Conservation (phyloP, 2,797 vertebrate species). For the Arctocebus calabarensis region DNA sequence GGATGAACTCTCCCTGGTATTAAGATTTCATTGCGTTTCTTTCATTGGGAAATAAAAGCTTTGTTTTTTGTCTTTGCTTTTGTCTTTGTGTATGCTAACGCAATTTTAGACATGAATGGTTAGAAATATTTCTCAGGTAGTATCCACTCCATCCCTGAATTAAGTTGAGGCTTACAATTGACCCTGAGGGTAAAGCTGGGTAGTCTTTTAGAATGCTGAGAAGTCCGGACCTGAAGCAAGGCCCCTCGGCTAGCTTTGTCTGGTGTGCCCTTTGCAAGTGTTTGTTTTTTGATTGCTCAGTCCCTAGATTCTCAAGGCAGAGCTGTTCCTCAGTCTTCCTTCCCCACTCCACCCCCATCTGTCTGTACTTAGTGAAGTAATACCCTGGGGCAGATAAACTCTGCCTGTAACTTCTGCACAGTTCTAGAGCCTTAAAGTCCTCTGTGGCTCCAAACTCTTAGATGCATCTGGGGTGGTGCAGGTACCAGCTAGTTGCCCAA, state of each 20-base stretch:
- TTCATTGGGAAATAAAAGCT: slow-evolving; percentile 49
- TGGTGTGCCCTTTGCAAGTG: not conserved
- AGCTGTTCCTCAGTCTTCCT: not conserved
- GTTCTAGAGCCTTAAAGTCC: not conserved
- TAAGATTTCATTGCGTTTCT: slow-evolving; percentile 65
- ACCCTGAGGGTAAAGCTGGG: slow-evolving; percentile 35
- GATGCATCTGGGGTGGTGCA: no score
- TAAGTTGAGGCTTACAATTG: slow-evolving; percentile 45
- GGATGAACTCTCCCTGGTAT: slow-evolving; percentile 49
- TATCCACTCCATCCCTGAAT: slow-evolving; percentile 51
- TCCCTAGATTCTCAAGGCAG: slow-evolving; percentile 5
- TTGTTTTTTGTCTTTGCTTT: no score
- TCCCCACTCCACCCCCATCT: not conserved
- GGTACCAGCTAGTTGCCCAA: not conserved
- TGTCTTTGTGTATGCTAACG: slow-evolving; percentile 65
- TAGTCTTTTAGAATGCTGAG: slow-evolving; percentile 22
- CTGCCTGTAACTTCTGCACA: not conserved
- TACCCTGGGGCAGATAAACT: not conserved
- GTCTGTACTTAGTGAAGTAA: not conserved
- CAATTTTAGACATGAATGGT: slow-evolving; percentile 68
- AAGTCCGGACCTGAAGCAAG: slow-evolving; percentile 32
- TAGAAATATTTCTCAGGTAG: slow-evolving; percentile 65
- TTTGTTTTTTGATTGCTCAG: slow-evolving; percentile 38
- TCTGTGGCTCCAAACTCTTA: not conserved
- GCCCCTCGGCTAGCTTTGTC: not conserved